Conservation (phyloP, 2,888 invertebrate genomes). For the Habrosyne pyritoides region DNA sequence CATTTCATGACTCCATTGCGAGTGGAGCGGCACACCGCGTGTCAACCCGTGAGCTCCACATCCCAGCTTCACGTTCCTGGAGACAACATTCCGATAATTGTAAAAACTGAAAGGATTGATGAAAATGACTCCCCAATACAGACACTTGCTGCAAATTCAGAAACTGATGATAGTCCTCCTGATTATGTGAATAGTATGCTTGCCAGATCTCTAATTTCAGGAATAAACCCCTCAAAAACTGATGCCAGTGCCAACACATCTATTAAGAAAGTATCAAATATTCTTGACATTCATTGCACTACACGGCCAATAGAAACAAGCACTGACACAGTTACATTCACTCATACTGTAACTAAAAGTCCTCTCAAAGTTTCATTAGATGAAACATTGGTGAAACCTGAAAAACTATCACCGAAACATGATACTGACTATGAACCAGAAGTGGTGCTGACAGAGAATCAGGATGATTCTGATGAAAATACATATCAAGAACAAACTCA, state of each 20-base stretch:
- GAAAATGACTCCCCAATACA: slow-evolving; percentile 58
- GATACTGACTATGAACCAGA: slow-evolving; percentile 79
- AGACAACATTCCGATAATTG: slow-evolving; percentile 64
- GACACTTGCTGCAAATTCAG: slow-evolving; percentile 54
- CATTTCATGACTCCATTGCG: background rate
- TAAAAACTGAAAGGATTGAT: slow-evolving; percentile 72
- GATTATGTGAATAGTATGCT: slow-evolving; percentile 82
- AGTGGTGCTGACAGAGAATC: slow-evolving; percentile 74
- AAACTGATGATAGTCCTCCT: slow-evolving; percentile 76
- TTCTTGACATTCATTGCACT: slow-evolving; percentile 53
- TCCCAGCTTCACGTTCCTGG: slow-evolving; percentile 55
- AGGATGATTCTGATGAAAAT: slow-evolving; percentile 66
- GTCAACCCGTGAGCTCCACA: slow-evolving; percentile 1
- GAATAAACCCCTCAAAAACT: slow-evolving; percentile 76
- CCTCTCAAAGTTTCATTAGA: slow-evolving; percentile 61
- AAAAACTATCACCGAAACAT: slow-evolving; percentile 74
- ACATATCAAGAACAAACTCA: slow-evolving; percentile 61
- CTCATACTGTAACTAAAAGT: slow-evolving; percentile 59
- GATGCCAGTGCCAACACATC: slow-evolving; percentile 60
- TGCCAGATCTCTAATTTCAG: slow-evolving; percentile 78
- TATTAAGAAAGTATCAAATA: slow-evolving; percentile 63
- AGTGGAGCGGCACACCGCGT: background rate
- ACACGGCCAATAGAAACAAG: slow-evolving; percentile 61
- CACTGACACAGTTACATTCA: slow-evolving; percentile 52
- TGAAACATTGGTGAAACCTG: slow-evolving; percentile 67